Evolutionary conservation across 2,888 invertebrate genomes (phyloP), one percentile per base, ranked within the genome.

Genomic region (Tethea ocularis): DNA sequence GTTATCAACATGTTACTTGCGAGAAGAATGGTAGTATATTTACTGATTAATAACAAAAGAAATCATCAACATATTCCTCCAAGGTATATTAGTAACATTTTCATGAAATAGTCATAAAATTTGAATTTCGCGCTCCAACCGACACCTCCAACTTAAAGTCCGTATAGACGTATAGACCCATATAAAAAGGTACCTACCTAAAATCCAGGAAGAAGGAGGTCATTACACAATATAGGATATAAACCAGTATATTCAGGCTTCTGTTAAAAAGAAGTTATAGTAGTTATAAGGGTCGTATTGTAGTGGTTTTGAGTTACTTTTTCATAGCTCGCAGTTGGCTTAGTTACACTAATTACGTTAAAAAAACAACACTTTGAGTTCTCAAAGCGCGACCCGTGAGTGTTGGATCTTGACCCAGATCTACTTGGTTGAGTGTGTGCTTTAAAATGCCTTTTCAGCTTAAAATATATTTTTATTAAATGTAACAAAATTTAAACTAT

Each of bases 301-400:
- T 24, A 59, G 24, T 76, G 74, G 84, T 24, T 51, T 20, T 59
- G 60, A 58, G 69, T 67, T 72, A 71, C 74, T 71, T 78, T 79
- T 81, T 72, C 72, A 76, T 69, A 71, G 68, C 61, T 64, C 74
- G 70, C 80, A 82, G 83, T 82, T 80, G 74, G 77, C 78, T 80
- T 78, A 77, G 82, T 77, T 72, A 82, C 87, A 84, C 84, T 89
- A 90, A 90, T 89, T 89, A 89, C 78, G 82, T 88, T 84, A 84
- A 87, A 87, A 36, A 87, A 87, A 84, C 85, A 86, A 83, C 84
- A 83, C 80, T 85, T 78, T 83, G 76, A 73, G 71, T 74, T 73
- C 73, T 78, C 73, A 80, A 82, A 79, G 74, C 70, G 66, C 69
- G 70, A 64, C 74, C 70, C 62, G 67, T 71, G 74, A 71, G 68